These are phyloP conservation scores for Tympanoctomys barrerae DNA, from an alignment of 2,797 vertebrate genomes.

Conservation along the genomic window DNA sequence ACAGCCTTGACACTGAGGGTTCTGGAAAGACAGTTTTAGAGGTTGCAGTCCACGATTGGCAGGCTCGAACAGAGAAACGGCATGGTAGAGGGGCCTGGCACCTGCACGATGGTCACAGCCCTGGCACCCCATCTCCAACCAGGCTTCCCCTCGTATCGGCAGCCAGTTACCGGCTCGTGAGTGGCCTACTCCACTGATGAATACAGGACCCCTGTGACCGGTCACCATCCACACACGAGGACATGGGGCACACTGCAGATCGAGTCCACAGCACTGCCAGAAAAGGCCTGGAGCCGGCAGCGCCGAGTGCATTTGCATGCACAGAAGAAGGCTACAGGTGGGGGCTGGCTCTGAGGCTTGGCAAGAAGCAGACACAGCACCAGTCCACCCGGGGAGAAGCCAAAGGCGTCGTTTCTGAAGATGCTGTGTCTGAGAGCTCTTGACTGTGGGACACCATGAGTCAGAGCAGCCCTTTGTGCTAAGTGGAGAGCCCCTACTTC, in stretches of 20 bases:
- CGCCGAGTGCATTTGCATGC: not conserved
- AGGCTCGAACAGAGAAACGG: not conserved
- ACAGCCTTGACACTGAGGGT: fast-evolving
- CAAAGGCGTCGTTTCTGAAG: not conserved
- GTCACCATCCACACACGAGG: not conserved
- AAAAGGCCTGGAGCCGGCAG: not conserved
- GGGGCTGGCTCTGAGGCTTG: not conserved
- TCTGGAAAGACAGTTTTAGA: not conserved
- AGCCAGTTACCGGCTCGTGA: not conserved
- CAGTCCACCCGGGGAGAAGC: not conserved
- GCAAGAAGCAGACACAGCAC: not conserved
- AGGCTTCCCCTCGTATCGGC: not conserved
- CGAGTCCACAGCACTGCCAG: not conserved
- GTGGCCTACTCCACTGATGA: not conserved
- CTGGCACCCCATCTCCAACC: not conserved
- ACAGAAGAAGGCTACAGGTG: not conserved
- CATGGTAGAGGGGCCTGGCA: not conserved
- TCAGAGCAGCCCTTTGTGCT: not conserved
- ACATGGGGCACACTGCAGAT: not conserved
- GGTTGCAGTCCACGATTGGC: not conserved
- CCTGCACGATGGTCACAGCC: not conserved
- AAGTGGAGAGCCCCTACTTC: not conserved
- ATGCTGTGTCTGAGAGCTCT: too few species aligned
- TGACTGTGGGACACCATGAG: not conserved
- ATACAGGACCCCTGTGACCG: not conserved